Percentiles rank a stretch among this genome's conserved stretches.
Evolutionary conservation across 2,888 invertebrate species (phyloP).

Genomic region (Eretmocerus hayati): DNA sequence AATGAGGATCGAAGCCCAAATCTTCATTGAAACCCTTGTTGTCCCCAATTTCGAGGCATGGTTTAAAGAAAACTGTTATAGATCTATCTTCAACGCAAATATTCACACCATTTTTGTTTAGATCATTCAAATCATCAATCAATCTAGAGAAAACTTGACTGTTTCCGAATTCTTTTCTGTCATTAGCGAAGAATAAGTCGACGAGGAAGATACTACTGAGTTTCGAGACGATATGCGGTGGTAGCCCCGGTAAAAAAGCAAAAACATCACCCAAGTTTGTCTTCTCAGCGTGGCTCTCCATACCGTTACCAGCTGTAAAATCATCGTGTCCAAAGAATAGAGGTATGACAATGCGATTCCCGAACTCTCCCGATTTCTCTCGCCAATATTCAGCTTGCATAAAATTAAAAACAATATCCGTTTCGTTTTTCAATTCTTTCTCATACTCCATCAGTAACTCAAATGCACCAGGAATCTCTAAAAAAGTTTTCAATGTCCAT

Average conservation of each 20-base stretch:
- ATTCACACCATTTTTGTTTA: neutral
- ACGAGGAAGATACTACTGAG: neutral
- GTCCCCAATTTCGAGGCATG: neutral
- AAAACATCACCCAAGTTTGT: neutral
- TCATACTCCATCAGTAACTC: neutral
- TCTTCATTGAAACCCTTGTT: neutral
- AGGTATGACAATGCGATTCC: neutral
- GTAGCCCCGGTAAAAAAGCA: neutral
- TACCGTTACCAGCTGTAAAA: neutral
- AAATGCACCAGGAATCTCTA: conserved; percentile 1
- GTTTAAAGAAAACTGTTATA: neutral
- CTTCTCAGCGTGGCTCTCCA: neutral
- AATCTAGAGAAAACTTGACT: neutral
- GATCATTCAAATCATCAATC: neutral
- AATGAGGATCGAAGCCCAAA: conserved; percentile 1
- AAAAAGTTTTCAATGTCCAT: neutral
- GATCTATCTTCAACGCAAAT: neutral
- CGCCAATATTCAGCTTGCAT: conserved; percentile 1
- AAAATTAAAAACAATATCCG: neutral
- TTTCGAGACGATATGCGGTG: neutral
- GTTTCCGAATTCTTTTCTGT: neutral
- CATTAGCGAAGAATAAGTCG: neutral
- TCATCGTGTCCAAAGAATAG: conserved; percentile 1
- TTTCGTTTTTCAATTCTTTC: neutral
- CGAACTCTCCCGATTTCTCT: neutral